A percentile compares a stretch with the other conserved stretches of the same genome.
Conservation (phyloP, 2,797 vertebrate genomes). For the Spatula versicolor region DNA sequence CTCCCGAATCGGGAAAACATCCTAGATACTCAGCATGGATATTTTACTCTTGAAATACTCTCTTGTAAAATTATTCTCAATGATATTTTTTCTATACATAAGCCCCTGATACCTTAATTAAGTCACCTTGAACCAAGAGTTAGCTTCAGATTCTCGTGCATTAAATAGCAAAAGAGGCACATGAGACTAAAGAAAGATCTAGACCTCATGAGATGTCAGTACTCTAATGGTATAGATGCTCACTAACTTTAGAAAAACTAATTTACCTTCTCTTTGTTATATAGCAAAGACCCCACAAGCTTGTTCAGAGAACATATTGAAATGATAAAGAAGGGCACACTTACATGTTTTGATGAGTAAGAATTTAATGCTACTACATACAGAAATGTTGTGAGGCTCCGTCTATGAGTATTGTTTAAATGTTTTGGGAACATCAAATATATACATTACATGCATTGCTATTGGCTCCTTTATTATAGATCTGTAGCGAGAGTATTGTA, state of each 20-base stretch:
- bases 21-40: neutral
- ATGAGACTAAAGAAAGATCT: fast-evolving
- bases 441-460: neutral
- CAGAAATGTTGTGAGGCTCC: neutral
- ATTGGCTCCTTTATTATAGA: neutral
- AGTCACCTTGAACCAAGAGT: neutral
- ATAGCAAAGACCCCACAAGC: neutral
- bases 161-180: neutral
- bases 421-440: neutral
- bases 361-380: neutral
- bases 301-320: neutral
- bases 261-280: neutral
- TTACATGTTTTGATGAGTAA: neutral
- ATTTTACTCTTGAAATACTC: neutral
- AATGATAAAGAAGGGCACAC: neutral
- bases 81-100: neutral
- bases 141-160: neutral
- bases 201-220: neutral
- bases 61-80: neutral
- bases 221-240: neutral
- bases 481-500: neutral
- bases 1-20: neutral
- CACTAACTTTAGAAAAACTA: neutral
- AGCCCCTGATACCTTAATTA: neutral
- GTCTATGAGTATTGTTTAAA: neutral